Percentiles rank a stretch among this genome's conserved stretches.
Evolutionary conservation across 2,113 vertebrate genomes (phyloP).

Genomic region (Machaerirhynchus nigripectus): DNA sequence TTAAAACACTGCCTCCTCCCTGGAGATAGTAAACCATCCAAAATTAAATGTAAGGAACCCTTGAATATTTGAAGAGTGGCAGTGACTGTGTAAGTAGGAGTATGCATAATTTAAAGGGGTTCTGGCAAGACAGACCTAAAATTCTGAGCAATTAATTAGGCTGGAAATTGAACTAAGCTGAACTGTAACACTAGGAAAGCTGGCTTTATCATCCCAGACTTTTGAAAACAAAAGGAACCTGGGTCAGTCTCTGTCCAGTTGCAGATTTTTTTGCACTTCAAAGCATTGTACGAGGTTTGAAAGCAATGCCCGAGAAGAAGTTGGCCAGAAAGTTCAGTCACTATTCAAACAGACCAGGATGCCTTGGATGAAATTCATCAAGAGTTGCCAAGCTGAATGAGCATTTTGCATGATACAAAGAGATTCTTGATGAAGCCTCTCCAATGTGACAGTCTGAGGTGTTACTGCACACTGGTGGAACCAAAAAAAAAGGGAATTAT

Average conservation of each 20-base stretch:
- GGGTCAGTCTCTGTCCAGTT: neutral
- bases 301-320: neutral
- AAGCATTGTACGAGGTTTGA: neutral
- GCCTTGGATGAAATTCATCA: neutral
- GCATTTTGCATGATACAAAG: neutral
- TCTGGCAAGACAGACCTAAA: conserved; percentile 19
- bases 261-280: neutral
- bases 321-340: neutral
- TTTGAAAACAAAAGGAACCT: neutral
- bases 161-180: neutral
- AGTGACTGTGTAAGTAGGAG: conserved; percentile 1
- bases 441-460: neutral
- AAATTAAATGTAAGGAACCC: conserved; percentile 41
- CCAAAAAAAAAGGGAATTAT: neutral
- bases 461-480: neutral
- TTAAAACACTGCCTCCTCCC: conserved; percentile 22
- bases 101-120: conserved; percentile 37
- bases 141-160: neutral
- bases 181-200: neutral
- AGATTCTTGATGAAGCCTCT: conserved; percentile 4
- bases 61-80: conserved; percentile 44
- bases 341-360: neutral
- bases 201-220: neutral
- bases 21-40: neutral
- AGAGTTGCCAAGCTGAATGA: neutral